These are phyloP conservation scores for Telenomus remus DNA, from an alignment of 1,140 invertebrate species.

Conservation along the genomic window DNA sequence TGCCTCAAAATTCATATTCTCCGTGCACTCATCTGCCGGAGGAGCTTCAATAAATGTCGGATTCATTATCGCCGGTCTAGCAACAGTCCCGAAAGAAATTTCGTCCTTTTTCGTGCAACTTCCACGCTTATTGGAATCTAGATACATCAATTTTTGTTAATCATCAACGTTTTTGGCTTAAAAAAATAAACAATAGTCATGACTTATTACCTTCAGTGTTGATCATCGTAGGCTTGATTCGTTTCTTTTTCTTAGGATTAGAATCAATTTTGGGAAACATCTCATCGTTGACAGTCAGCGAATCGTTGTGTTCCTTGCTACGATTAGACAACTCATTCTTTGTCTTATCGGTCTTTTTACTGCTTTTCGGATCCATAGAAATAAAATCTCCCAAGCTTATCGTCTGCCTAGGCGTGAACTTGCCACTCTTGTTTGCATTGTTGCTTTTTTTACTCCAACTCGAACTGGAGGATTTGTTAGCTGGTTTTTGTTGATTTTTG, in stretches of 20 bases:
- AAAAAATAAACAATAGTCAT: slow-evolving; percentile 17
- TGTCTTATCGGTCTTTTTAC: slow-evolving; percentile 50
- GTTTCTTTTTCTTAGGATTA: slow-evolving; percentile 53
- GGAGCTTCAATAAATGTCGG: slow-evolving; percentile 63
- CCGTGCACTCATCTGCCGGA: slow-evolving; percentile 56
- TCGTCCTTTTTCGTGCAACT: slow-evolving; percentile 25
- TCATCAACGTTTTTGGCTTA: not conserved
- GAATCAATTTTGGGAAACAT: slow-evolving; percentile 46
- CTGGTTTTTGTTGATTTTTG: slow-evolving; percentile 38
- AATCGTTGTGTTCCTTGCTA: slow-evolving; percentile 20
- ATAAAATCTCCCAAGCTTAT: slow-evolving; percentile 64
- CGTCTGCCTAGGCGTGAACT: slow-evolving; percentile 35
- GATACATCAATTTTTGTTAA: slow-evolving; percentile 2
- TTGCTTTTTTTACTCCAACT: slow-evolving; percentile 34
- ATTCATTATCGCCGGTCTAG: slow-evolving; percentile 60
- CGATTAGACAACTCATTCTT: slow-evolving; percentile 28
- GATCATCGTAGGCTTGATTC: slow-evolving; percentile 67
- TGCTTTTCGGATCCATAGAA: slow-evolving; percentile 24
- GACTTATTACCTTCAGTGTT: slow-evolving; percentile 56
- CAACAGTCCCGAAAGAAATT: slow-evolving; percentile 61
- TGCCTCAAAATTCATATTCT: slow-evolving; percentile 59
- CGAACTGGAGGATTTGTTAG: slow-evolving; percentile 32
- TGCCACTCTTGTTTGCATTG: slow-evolving; percentile 51
- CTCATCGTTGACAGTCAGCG: slow-evolving; percentile 33
- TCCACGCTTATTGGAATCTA: slow-evolving; percentile 36